Conservation (phyloP, 2,888 invertebrate species). For the Embidobia sp. region DNA sequence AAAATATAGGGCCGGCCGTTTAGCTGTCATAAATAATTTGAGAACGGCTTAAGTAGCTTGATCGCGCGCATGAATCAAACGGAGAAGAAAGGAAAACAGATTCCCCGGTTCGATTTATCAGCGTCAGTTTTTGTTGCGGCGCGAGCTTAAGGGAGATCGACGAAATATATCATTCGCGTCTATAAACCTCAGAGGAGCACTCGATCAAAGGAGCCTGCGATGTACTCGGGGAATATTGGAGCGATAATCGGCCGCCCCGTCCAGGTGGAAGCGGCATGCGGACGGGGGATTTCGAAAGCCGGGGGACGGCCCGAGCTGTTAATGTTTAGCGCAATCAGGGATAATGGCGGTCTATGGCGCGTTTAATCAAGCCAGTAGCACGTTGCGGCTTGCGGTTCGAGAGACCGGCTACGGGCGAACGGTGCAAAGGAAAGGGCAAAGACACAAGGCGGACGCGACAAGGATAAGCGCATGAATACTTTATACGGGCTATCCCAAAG, state of each 20-base stretch:
- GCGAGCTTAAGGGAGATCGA: conserved; percentile 51
- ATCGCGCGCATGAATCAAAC: conserved; percentile 50
- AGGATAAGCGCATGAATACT: conserved; percentile 71
- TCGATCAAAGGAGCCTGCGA: conserved; percentile 65
- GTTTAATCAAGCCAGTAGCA: conserved; percentile 82
- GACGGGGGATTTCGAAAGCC: not conserved
- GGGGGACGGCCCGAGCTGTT: conserved; percentile 74
- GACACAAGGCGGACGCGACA: conserved; percentile 47
- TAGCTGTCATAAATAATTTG: conserved; percentile 58
- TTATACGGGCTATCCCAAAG: conserved; percentile 80
- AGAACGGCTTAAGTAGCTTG: conserved; percentile 53
- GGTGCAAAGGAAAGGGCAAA: conserved; percentile 75
- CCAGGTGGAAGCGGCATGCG: conserved; percentile 30
- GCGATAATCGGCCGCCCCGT: conserved; percentile 55
- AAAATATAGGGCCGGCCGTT: conserved; percentile 46
- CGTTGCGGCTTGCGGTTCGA: conserved; percentile 80
- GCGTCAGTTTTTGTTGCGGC: conserved; percentile 58
- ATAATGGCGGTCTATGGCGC: conserved; percentile 82
- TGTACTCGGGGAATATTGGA: conserved; percentile 56
- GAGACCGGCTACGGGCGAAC: conserved; percentile 72
- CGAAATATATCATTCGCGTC: conserved; percentile 60
- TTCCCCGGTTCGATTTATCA: conserved; percentile 61
- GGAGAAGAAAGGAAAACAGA: conserved; percentile 52
- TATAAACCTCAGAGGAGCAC: conserved; percentile 60
- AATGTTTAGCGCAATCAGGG: conserved; percentile 82